Conservation (phyloP, 2,888 invertebrate genomes). For the Diplazon laetatorius region DNA sequence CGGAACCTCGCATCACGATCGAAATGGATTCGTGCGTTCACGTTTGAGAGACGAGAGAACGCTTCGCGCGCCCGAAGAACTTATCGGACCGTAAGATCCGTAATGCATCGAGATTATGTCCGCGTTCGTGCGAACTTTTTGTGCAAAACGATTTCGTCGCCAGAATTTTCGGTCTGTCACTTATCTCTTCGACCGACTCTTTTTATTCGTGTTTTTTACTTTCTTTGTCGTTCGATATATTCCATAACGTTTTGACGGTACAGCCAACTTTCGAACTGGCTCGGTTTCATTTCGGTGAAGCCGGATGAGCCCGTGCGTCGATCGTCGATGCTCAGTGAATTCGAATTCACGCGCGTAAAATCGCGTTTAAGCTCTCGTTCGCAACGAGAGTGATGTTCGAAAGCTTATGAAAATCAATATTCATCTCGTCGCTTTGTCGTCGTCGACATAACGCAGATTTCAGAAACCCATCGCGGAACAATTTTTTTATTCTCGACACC, state of each 20-base stretch:
- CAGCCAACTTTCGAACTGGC: conserved; percentile 36
- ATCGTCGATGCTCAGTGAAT: conserved; percentile 60
- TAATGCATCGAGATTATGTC: conserved; percentile 74
- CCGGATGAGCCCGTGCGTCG: conserved; percentile 34
- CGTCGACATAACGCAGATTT: conserved; percentile 11
- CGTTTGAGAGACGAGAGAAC: conserved; percentile 40
- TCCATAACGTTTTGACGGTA: conserved; percentile 25
- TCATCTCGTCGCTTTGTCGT: conserved; percentile 55
- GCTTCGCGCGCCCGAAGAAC: conserved; percentile 47
- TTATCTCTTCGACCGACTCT: too few relatives aligned
- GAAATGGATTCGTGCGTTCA: conserved; percentile 57
- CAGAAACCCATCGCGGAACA: conserved; percentile 63
- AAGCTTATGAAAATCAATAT: conserved; percentile 71
- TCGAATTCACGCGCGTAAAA: conserved; percentile 55
- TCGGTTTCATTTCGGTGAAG: conserved; percentile 53
- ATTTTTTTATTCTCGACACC: conserved; percentile 66
- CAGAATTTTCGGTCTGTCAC: conserved; percentile 36
- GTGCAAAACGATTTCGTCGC: conserved; percentile 68
- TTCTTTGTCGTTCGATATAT: conserved; percentile 5
- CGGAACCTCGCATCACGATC: conserved; percentile 48
- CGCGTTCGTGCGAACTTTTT: conserved; percentile 73
- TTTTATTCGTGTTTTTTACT: too few relatives aligned
- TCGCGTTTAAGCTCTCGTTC: conserved; percentile 48
- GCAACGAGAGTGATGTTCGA: conserved; percentile 13
- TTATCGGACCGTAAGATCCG: conserved; percentile 68